phyloP scores from a whole-genome alignment of 2,888 invertebrate genomes.

The Folsomia manolachei region DNA sequence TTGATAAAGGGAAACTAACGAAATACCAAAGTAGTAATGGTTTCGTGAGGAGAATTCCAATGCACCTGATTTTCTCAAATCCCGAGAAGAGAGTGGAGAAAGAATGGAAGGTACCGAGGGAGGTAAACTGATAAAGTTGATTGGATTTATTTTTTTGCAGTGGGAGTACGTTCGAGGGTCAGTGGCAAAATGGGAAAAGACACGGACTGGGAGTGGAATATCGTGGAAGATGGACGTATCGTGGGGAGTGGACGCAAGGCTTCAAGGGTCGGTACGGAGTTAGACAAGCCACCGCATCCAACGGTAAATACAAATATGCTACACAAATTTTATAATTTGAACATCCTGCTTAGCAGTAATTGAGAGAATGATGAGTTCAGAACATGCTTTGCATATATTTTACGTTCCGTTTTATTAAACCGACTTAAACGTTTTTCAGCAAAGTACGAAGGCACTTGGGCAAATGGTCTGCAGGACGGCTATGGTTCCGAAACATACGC shows the following conservation, averaged over 20 bases:
- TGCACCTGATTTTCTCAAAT: background rate
- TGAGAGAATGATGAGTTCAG: too few relatives aligned
- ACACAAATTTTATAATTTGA: too few relatives aligned
- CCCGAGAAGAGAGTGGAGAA: background rate
- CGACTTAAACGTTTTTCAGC: too few relatives aligned
- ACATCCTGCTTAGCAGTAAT: too few relatives aligned
- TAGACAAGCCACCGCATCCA: slow-evolving; percentile 89
- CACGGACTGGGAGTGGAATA: slow-evolving; percentile 97
- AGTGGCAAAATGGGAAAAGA: slow-evolving; percentile 99
- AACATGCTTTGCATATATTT: too few relatives aligned
- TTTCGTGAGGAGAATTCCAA: background rate
- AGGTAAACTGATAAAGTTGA: background rate
- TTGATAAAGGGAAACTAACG: too few relatives aligned
- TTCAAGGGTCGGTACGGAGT: slow-evolving; percentile 98
- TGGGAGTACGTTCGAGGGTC: slow-evolving; percentile 94
- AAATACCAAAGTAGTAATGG: too few relatives aligned
- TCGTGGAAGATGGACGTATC: slow-evolving; percentile 93
- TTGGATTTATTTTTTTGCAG: slow-evolving; percentile 59
- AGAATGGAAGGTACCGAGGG: too few relatives aligned
- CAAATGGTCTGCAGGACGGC: slow-evolving; percentile 96
- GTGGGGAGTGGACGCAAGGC: slow-evolving; percentile 98
- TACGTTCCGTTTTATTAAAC: too few relatives aligned
- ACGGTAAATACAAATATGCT: too few relatives aligned
- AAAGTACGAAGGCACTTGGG: slow-evolving; percentile 99
- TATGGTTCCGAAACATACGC: slow-evolving; percentile 99